A percentile compares a stretch with the other conserved stretches of the same genome.
Evolutionary conservation across 2,113 vertebrate species (phyloP).

Genomic region (Odontesthes bonariensis): DNA sequence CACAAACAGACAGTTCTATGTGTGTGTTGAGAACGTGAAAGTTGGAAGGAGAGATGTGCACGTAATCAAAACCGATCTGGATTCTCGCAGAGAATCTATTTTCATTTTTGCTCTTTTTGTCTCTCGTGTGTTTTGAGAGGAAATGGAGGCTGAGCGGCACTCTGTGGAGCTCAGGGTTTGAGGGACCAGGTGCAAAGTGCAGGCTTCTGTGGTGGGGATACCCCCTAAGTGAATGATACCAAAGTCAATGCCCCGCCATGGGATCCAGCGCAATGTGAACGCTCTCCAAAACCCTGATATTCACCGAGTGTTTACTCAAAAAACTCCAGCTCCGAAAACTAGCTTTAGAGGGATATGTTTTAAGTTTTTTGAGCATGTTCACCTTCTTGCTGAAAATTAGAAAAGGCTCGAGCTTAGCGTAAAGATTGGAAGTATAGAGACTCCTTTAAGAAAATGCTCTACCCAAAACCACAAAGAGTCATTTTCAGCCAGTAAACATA

Average conservation of each 20-base stretch:
- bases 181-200: conserved; percentile 47
- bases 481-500: too few relatives aligned
- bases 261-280: conserved; percentile 44
- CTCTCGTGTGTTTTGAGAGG: conserved; percentile 8
- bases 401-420: background rate
- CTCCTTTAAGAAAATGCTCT: too few relatives aligned
- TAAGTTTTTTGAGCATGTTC: background rate
- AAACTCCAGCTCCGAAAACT: background rate
- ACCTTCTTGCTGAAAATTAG: background rate
- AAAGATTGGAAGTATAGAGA: conserved; percentile 7
- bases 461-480: too few relatives aligned
- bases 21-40: conserved; percentile 46
- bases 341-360: background rate
- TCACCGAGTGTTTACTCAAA: conserved; percentile 29
- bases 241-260: conserved; percentile 78
- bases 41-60: conserved; percentile 29
- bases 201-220: conserved; percentile 66
- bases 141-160: conserved; percentile 15
- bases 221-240: conserved; percentile 83
- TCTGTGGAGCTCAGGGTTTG: conserved; percentile 32
- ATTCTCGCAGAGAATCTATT: conserved; percentile 18
- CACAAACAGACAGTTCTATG: conserved; percentile 53
- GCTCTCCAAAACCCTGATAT: conserved; percentile 43
- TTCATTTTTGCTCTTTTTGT: conserved; percentile 36
- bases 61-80: conserved; percentile 7